These are phyloP conservation scores for Butorides virescens DNA, from an alignment of 2,113 vertebrate genomes.

Conservation along the genomic window DNA sequence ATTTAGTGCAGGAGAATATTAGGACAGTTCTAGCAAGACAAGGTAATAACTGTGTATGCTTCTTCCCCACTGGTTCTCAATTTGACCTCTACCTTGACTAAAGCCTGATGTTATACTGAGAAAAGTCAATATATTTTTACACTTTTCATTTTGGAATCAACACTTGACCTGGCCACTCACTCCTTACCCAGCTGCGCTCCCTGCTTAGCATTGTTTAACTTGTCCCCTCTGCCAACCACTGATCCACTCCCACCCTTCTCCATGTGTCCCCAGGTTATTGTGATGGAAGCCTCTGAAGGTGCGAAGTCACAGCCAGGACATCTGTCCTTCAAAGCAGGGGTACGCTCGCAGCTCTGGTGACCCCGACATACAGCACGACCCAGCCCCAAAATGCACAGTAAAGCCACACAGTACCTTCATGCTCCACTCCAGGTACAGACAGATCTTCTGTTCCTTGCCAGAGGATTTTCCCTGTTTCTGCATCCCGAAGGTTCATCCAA, in stretches of 20 bases:
- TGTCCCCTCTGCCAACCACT: neutral
- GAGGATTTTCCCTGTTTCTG: slow-evolving; percentile 96
- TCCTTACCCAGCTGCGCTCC: neutral
- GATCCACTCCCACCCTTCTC: neutral
- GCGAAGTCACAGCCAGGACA: neutral
- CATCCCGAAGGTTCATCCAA: slow-evolving; percentile 99
- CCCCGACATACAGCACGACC: neutral
- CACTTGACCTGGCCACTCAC: neutral
- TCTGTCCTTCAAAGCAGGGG: neutral
- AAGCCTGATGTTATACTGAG: neutral
- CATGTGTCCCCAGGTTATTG: neutral
- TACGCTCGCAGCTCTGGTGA: neutral
- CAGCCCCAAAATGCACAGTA: neutral
- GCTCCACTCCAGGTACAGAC: slow-evolving; percentile 94
- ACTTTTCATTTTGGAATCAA: neutral
- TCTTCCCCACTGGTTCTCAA: neutral
- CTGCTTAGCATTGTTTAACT: neutral
- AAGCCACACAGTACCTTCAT: slow-evolving; percentile 86
- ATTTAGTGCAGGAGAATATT: neutral
- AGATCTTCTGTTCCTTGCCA: slow-evolving; percentile 99
- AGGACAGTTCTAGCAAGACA: neutral
- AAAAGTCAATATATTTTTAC: neutral
- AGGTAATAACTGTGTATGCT: neutral
- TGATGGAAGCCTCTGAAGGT: neutral
- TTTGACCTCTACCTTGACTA: neutral